phyloP scores from a whole-genome alignment of 1,140 invertebrate genomes.

The Matsumurasca onukii region DNA sequence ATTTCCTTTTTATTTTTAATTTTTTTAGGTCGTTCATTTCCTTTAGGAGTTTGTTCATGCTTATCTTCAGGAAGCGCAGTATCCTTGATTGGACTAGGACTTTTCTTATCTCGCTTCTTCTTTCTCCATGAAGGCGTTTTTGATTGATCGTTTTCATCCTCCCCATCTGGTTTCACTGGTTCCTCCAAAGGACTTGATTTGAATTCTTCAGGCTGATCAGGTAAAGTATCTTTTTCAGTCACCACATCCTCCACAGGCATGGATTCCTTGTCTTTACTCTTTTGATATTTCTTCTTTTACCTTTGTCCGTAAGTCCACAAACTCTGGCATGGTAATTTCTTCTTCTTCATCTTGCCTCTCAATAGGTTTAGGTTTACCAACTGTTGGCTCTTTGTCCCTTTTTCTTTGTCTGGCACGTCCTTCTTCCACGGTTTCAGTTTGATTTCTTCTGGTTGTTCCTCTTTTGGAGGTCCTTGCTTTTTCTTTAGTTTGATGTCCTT shows the following conservation, averaged over 20 bases:
- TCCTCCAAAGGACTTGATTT: background rate
- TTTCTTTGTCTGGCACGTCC: conserved; percentile 36
- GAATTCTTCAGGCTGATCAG: background rate
- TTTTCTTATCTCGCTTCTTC: conserved; percentile 4
- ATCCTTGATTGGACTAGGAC: conserved; percentile 10
- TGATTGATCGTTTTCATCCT: background rate
- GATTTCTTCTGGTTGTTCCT: conserved; percentile 42
- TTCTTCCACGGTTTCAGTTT: conserved; percentile 41
- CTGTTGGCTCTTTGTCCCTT: conserved; percentile 25
- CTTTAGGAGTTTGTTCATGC: conserved; percentile 37
- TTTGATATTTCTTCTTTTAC: conserved; percentile 28
- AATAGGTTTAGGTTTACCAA: conserved; percentile 35
- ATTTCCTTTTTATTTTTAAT: conserved; percentile 36
- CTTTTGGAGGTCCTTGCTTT: conserved; percentile 47
- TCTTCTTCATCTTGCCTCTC: conserved; percentile 36
- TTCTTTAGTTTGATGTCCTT: conserved; percentile 50
- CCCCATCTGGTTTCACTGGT: background rate
- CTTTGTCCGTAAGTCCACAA: conserved; percentile 27
- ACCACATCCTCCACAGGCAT: background rate
- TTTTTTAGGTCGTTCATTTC: conserved; percentile 27
- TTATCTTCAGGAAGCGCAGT: conserved; percentile 39
- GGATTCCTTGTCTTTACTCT: too few relatives aligned
- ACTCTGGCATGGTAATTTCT: conserved; percentile 28
- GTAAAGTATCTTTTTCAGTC: background rate
- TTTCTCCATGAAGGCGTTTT: too few relatives aligned